Base-by-base conservation (phyloP, 2,888 invertebrate species). In the Trimorus sp. region DNA sequence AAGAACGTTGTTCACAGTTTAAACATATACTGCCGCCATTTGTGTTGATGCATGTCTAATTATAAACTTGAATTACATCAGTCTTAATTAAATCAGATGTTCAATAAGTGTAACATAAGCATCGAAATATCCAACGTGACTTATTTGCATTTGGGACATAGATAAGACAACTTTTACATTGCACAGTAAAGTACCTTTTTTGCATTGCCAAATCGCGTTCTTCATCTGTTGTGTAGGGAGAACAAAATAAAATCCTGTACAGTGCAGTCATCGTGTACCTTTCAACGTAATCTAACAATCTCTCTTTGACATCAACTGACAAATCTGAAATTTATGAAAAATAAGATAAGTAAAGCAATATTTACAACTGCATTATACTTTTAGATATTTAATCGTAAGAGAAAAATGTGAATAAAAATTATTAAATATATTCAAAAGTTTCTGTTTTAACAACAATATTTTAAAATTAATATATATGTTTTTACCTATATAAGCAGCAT, bases 141-240 rank as follows among this genome's bases (percentile, higher is more conserved):
- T 26, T 26, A 26, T 26, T 4, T 26, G 2, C 26, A 26, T 26
- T 26, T 26, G 26, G 26, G 26, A 4, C 26, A 26, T 26, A 4
- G 26, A 26, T 26, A 26, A 26, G 26, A 26, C 26, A 54, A 26
- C n/a, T 15, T 54, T 26, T 26, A 26, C 26, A 4, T 4, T 26
- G 26, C 26, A 26, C n/a, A 26, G 26, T 26, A 12, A 56, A 53
- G 51, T 71, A 92, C 93, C 92, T 95, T 84, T 96, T 97, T 88
- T 99, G 99, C 89, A 99, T 95, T 54, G 95, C 95, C 49, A 99
- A 94, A 93, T 99, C 99, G 87, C 96, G 96, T 85, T 99, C 98
- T 92, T 98, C 98, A 89, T 99, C 99, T 51, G 95, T 95, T 0
- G 98, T 97, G 49, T 96, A 96, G 63, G 94, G 94, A 0, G 98